phyloP scores from a whole-genome alignment of 2,113 vertebrate species.

The Gallinago jamesoni region DNA sequence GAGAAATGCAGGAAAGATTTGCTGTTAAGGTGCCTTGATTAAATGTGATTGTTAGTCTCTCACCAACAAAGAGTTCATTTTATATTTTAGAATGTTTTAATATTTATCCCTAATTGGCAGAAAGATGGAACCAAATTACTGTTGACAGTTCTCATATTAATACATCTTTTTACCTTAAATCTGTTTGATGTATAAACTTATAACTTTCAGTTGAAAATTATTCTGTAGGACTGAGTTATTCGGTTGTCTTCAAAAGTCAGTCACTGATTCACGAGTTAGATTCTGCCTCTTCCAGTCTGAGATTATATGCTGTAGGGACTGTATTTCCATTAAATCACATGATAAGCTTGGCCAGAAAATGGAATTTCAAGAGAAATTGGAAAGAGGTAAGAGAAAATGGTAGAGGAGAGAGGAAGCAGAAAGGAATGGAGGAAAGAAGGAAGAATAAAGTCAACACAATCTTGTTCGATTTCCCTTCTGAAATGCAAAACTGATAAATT shows the following conservation, averaged over 20 bases:
- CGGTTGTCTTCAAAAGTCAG: background rate
- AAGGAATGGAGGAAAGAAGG: background rate
- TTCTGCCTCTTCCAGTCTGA: background rate
- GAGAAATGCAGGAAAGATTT: background rate
- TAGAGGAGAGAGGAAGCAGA: background rate
- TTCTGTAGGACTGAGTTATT: background rate
- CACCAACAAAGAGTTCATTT: background rate
- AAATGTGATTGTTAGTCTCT: conserved; percentile 27
- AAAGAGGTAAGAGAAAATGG: background rate
- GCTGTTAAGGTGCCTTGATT: conserved; percentile 17
- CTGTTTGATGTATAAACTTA: background rate
- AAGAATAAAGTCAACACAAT: background rate
- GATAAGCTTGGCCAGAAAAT: background rate
- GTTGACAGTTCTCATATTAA: background rate
- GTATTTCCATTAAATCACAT: background rate
- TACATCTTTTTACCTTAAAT: background rate
- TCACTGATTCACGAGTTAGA: background rate
- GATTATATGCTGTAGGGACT: background rate
- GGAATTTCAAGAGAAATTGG: background rate
- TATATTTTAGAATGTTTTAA: background rate
- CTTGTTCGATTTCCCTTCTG: background rate
- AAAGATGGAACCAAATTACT: background rate
- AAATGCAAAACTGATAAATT: background rate
- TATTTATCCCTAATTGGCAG: background rate
- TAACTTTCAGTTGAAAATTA: background rate